Conservation (phyloP, 2,113 vertebrate genomes). For the Takifugu bimaculatus region DNA sequence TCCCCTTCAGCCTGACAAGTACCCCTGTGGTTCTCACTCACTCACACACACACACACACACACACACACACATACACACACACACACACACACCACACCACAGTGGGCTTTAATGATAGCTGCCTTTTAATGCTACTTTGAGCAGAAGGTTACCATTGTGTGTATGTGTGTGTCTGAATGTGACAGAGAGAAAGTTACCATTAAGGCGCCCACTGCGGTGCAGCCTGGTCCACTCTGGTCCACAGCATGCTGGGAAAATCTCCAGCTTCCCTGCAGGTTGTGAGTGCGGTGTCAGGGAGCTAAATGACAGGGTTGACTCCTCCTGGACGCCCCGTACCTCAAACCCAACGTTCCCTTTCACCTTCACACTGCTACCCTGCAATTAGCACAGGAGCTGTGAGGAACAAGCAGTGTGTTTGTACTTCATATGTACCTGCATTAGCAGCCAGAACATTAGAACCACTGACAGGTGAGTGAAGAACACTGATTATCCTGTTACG, state of each 20-base stretch:
- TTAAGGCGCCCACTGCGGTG: constrained; percentile 38
- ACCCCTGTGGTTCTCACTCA: constrained; percentile 30
- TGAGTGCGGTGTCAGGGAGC: constrained; percentile 51
- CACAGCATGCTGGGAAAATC: constrained; percentile 64
- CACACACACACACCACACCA: constrained; percentile 9
- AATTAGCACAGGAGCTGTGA: constrained; percentile 38
- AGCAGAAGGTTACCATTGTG: background rate
- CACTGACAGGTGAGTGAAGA: too few species aligned
- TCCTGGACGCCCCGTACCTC: constrained; percentile 50
- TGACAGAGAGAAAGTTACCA: constrained; percentile 23
- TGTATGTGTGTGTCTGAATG: constrained; percentile 23
- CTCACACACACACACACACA: constrained; percentile 11
- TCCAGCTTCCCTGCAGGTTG: constrained; percentile 47
- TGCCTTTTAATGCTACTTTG: too few species aligned
- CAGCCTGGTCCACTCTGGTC: constrained; percentile 54
- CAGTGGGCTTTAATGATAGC: too few species aligned
- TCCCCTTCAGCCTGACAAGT: constrained; percentile 52
- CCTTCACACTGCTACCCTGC: constrained; percentile 45
- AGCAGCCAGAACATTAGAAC: background rate
- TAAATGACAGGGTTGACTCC: constrained; percentile 64
- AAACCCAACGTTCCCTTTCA: constrained; percentile 38
- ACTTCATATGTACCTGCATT: background rate
- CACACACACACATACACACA: constrained; percentile 10
- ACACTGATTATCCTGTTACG: too few species aligned
- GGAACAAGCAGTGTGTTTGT: background rate